A percentile compares a stretch with the other conserved stretches of the same genome.
Evolutionary conservation across 2,797 vertebrate genomes (phyloP).

Genomic region (Pipistrellus kuhlii): DNA sequence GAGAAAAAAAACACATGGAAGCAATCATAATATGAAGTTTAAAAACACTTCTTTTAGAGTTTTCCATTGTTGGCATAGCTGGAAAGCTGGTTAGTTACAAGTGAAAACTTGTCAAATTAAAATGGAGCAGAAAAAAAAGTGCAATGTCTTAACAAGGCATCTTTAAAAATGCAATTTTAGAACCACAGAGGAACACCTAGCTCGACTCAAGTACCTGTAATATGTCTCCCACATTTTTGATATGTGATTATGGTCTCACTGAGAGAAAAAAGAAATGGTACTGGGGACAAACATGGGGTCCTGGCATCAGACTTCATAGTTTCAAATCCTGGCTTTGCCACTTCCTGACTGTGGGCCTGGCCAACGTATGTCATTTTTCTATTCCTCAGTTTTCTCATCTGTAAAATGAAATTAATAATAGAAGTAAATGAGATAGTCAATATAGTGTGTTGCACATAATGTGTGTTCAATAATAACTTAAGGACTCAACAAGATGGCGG

Average conservation of each 20-base stretch:
- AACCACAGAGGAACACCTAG: not conserved
- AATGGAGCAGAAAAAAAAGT: not conserved
- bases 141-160: not conserved
- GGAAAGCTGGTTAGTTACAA: not conserved
- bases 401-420: constrained; percentile 21
- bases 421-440: not conserved
- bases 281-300: rapidly evolving
- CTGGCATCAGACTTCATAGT: not conserved
- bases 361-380: not conserved
- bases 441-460: not conserved
- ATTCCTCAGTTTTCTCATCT: not conserved
- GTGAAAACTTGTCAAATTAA: constrained; percentile 20
- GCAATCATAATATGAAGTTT: not conserved
- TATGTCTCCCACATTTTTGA: not conserved
- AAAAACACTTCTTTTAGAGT: not conserved
- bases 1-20: not conserved
- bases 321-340: not conserved
- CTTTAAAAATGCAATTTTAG: not conserved
- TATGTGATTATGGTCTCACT: not conserved
- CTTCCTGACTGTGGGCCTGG: not conserved
- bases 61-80: not conserved
- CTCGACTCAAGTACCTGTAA: not conserved
- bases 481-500: too few relatives aligned
- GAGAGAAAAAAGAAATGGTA: not conserved
- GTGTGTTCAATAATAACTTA: not conserved